Conservation (phyloP, 2,797 vertebrate genomes). For the Malurus splendens region DNA sequence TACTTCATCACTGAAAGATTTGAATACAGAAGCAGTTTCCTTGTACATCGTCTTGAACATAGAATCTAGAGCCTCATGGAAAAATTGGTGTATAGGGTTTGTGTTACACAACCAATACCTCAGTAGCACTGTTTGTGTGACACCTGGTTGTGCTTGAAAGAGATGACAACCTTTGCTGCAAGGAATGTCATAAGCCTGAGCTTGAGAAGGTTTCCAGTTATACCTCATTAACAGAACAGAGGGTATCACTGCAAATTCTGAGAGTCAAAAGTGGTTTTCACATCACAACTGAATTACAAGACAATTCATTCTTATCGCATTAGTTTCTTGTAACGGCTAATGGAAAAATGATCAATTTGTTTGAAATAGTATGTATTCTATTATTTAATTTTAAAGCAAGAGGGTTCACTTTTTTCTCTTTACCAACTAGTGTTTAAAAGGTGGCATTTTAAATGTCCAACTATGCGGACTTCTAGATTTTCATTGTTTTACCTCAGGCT, state of each 20-base stretch:
- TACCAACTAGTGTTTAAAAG: not conserved
- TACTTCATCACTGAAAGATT: not conserved
- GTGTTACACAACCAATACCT: not conserved
- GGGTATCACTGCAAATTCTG: not conserved
- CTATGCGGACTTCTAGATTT: not conserved
- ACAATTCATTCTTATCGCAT: not conserved
- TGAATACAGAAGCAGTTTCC: not conserved
- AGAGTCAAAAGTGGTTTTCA: not conserved
- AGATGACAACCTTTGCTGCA: rapidly evolving
- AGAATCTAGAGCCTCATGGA: not conserved
- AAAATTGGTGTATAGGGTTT: not conserved
- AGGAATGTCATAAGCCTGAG: not conserved
- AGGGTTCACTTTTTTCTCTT: not conserved
- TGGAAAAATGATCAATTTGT: not conserved
- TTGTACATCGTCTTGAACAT: not conserved
- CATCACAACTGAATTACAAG: not conserved
- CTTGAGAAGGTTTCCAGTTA: not conserved
- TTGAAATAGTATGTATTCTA: not conserved
- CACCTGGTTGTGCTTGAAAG: not conserved
- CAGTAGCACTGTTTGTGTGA: not conserved
- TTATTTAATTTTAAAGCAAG: not conserved
- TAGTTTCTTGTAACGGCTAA: not conserved
- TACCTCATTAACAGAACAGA: not conserved
- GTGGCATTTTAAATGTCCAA: not conserved
- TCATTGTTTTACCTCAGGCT: not conserved